Evolutionary conservation across 64 coral and sea anemone species (phyloP), one percentile per base, ranked within the genome.

Genomic region (Montipora capricornis): DNA sequence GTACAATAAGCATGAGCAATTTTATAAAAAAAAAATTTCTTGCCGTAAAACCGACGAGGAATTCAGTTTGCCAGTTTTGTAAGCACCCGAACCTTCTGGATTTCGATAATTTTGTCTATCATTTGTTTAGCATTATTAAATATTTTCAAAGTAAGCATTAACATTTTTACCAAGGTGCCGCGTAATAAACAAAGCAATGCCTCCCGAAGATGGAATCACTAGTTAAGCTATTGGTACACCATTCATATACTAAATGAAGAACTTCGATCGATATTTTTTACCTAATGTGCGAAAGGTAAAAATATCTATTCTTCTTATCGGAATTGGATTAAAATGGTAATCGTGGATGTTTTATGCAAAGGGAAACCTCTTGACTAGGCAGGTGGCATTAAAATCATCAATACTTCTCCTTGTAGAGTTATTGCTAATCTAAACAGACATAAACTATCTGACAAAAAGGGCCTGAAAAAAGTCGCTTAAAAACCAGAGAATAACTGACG

Each of bases 291-390:
- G 68, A 15, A 71, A n/a, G 15, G 68, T 24, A 24, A 71, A 71
- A 71, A 71, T 71, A 71, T 71, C 14, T 5, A 4, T 24, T 57
- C 6, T 57, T 57, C 61, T 64, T 2, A 64, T 64, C 61, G 14
- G 19, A 71, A n/a, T 45, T 24, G 10, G 22, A 4, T 47, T 67
- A 83, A 83, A 67, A 67, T 82, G 59, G 29, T 83, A 83, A 83
- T 83, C 24, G 29, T 22, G 16, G 67, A 83, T 16, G 7, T 83
- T 83, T 46, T 22, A 19, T 15, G 0, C 17, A 20, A 3, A 10
- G 17, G 6, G 59, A 62, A 82, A 64, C 64, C 5, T 47, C 67
- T 13, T 8, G 45, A 12, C 82, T 47, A 58, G 16, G 82, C 44
- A 50, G 68, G 82, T 86, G 46, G 82, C 68, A 19, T 44, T 22